Conservation (phyloP, 2,113 vertebrate species). For the Phaetusa simplex region DNA sequence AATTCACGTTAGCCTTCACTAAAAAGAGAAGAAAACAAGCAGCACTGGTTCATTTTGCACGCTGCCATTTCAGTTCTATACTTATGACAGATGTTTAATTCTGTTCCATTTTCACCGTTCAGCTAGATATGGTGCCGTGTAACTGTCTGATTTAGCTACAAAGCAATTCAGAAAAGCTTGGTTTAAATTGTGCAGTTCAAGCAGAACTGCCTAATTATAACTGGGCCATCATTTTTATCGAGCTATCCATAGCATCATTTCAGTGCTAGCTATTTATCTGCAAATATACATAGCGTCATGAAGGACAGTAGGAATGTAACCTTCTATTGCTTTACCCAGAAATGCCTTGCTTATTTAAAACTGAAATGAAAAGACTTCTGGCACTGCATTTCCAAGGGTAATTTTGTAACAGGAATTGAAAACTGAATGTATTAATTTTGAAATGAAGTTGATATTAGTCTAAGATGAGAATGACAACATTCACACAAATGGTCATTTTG, state of each 20-base stretch:
- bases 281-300: background rate
- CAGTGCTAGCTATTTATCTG: background rate
- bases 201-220: conserved; percentile 45
- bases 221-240: conserved; percentile 38
- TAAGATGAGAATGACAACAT: background rate
- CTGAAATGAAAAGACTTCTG: background rate
- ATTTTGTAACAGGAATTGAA: background rate
- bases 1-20: background rate
- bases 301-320: background rate
- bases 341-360: conserved; percentile 39
- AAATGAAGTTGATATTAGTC: background rate
- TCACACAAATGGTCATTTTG: background rate
- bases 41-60: background rate
- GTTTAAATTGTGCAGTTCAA: conserved; percentile 42
- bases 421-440: background rate
- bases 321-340: conserved; percentile 10
- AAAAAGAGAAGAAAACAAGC: background rate
- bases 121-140: background rate
- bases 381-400: background rate
- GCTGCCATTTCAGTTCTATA: background rate
- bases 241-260: conserved; percentile 9
- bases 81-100: conserved; percentile 25
- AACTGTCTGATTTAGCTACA: conserved; percentile 24
- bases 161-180: background rate
- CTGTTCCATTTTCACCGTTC: conserved; percentile 1